Conservation (phyloP, 2,113 vertebrate genomes). For the Thunnus thynnus region DNA sequence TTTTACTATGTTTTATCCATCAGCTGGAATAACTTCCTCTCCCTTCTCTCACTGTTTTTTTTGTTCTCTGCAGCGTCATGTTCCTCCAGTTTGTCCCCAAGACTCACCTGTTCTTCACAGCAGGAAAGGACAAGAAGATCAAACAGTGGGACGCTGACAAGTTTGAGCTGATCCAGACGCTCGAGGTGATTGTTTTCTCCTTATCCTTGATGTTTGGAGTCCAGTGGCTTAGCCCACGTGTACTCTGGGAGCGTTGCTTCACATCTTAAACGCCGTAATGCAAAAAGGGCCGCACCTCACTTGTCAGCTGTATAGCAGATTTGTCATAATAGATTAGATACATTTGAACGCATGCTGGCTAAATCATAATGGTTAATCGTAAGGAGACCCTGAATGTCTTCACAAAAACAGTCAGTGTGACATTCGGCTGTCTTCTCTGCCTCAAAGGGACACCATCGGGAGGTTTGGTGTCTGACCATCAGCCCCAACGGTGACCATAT, state of each 20-base stretch:
- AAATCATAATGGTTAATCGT: background rate
- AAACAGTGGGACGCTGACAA: slow-evolving; percentile 99
- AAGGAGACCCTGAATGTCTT: background rate
- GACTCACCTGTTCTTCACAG: slow-evolving; percentile 98
- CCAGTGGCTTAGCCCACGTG: background rate
- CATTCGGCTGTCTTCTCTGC: background rate
- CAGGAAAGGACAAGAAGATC: slow-evolving; percentile 95
- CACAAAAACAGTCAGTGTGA: background rate
- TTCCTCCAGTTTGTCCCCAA: slow-evolving; percentile 95
- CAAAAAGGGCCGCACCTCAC: background rate
- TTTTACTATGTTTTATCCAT: background rate
- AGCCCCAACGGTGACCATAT: slow-evolving; percentile 96
- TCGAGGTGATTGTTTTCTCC: slow-evolving; percentile 88
- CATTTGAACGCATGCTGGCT: background rate
- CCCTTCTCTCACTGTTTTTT: background rate
- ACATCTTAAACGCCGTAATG: background rate
- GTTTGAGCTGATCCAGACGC: slow-evolving; percentile 94
- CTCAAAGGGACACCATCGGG: slow-evolving; percentile 92
- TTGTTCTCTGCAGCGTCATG: slow-evolving; percentile 90
- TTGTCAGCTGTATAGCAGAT: background rate
- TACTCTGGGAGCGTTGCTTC: background rate
- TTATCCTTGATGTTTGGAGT: background rate
- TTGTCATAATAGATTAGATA: background rate
- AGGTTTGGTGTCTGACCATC: slow-evolving; percentile 94
- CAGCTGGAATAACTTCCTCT: background rate